phyloP scores from a whole-genome alignment of 2,797 vertebrate species.

The Molossus molossus region DNA sequence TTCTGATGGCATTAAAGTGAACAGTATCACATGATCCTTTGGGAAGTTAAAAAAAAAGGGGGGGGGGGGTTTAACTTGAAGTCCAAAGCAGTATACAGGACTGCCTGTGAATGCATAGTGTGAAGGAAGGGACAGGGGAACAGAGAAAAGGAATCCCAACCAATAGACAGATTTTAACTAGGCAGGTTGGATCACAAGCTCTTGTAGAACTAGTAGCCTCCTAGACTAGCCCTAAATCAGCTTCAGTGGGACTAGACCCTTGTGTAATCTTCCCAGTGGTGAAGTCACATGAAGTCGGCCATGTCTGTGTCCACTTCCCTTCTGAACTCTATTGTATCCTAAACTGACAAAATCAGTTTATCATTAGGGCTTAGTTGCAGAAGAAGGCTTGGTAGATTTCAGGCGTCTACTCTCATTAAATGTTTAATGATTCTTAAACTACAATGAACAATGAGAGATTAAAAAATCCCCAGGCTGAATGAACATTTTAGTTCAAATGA shows the following conservation, averaged over 20 bases:
- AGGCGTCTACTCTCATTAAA: not conserved
- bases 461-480: not conserved
- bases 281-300: not conserved
- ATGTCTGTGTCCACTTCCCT: not conserved
- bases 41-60: not conserved
- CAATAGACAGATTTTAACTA: not conserved
- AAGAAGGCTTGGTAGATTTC: not conserved
- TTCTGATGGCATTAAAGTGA: slow-evolving; percentile 32
- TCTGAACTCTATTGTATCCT: not conserved
- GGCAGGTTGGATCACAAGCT: not conserved
- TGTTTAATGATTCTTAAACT: slow-evolving; percentile 41
- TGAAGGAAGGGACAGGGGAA: not conserved
- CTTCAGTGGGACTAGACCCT: not conserved
- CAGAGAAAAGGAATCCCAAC: not conserved
- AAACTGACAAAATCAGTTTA: slow-evolving; percentile 20
- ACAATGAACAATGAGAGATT: not conserved
- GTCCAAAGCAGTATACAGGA: slow-evolving; percentile 6
- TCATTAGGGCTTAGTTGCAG: not conserved
- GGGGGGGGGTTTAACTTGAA: slow-evolving; percentile 19
- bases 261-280: not conserved
- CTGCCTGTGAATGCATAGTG: slow-evolving; percentile 8
- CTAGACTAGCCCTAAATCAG: not conserved
- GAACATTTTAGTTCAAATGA: slow-evolving; percentile 49
- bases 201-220: not conserved
- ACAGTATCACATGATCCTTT: slow-evolving; percentile 24